Evolutionary conservation across 2,113 vertebrate species (phyloP).

Genomic region (Ciconia maguari): DNA sequence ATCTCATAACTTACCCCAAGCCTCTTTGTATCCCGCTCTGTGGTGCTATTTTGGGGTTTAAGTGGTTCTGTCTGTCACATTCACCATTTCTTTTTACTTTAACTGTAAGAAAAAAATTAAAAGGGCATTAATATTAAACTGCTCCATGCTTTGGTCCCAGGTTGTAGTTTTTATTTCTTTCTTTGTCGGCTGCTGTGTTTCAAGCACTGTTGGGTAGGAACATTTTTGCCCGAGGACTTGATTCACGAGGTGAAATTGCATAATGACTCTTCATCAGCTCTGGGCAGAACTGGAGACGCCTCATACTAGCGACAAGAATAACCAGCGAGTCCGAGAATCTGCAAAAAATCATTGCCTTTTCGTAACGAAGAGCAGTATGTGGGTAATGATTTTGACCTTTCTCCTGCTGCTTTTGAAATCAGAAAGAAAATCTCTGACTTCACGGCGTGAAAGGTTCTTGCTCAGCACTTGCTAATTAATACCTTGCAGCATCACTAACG

Average conservation of each 20-base stretch:
- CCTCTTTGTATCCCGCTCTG: not conserved
- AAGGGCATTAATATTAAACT: not conserved
- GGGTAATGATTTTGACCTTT: not conserved
- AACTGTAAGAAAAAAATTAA: not conserved
- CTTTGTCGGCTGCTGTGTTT: not conserved
- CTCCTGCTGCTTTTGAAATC: not conserved
- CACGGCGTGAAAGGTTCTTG: not conserved
- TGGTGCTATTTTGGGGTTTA: not conserved
- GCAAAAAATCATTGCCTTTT: not conserved
- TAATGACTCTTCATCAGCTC: not conserved
- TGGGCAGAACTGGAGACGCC: not conserved
- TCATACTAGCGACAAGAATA: not conserved
- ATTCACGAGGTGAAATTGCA: not conserved
- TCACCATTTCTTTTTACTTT: not conserved
- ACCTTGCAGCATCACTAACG: not conserved
- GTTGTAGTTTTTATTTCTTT: not conserved
- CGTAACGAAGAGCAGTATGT: not conserved
- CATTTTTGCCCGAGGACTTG: not conserved
- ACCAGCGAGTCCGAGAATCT: not conserved
- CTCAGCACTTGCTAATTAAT: not conserved
- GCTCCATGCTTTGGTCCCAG: not conserved
- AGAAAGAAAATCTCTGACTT: not conserved
- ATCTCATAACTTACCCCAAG: not conserved
- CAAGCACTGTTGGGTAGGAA: not conserved
- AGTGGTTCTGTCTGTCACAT: not conserved